Conservation (phyloP, 1,140 invertebrate genomes). For the Trichonephila inaurata region DNA sequence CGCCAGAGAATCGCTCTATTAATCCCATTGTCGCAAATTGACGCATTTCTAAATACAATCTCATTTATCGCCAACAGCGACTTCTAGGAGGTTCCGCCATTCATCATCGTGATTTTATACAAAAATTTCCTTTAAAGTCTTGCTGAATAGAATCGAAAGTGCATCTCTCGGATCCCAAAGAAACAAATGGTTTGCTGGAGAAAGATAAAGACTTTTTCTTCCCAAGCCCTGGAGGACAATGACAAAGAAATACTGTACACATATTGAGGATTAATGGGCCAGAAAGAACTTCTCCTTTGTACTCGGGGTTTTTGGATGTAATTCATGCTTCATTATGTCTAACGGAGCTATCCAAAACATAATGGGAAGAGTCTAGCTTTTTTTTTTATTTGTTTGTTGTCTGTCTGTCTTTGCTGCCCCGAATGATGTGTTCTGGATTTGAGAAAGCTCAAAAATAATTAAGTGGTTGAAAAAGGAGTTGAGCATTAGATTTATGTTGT, state of each 20-base stretch:
- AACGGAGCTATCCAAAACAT: conserved; percentile 40
- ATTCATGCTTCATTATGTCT: conserved; percentile 74
- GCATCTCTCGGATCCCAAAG: conserved; percentile 1
- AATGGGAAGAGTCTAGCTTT: background rate
- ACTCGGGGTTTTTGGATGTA: conserved; percentile 49
- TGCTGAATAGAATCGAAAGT: conserved; percentile 1
- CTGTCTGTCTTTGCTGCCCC: background rate
- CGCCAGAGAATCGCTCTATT: conserved; percentile 49
- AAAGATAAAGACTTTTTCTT: conserved; percentile 44
- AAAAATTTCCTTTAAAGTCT: conserved; percentile 38
- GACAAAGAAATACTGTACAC: conserved; percentile 72
- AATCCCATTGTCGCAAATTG: conserved; percentile 65
- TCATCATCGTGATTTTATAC: conserved; percentile 52
- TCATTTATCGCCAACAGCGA: conserved; percentile 1
- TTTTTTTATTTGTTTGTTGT: background rate
- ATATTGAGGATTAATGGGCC: conserved; percentile 66
- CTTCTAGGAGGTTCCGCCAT: background rate
- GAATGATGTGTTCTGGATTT: background rate
- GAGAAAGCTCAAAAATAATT: conserved; percentile 30
- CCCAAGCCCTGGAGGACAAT: background rate
- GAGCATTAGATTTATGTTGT: background rate
- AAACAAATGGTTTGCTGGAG: conserved; percentile 55
- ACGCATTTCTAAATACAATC: conserved; percentile 54
- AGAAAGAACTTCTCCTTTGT: conserved; percentile 64
- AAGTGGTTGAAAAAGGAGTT: conserved; percentile 23